phyloP scores from a whole-genome alignment of 1,140 invertebrate species.

The Brachionus plicatilis region DNA sequence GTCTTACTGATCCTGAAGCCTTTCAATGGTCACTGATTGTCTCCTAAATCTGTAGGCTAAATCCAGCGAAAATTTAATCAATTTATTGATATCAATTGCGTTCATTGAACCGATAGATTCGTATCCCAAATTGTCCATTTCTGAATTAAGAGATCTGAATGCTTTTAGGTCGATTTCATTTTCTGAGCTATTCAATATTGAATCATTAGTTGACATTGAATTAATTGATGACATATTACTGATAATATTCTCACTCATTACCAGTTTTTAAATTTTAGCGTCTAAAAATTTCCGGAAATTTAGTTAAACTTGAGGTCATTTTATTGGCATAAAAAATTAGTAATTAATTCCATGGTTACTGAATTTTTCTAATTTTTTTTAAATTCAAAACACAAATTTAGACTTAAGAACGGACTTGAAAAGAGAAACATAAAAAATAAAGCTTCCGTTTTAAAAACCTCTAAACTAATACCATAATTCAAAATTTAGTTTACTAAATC shows the following conservation, averaged over 20 bases:
- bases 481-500: too few relatives aligned
- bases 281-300: background rate
- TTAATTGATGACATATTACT: background rate
- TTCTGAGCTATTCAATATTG: background rate
- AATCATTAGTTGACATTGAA: background rate
- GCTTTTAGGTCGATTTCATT: background rate
- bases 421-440: background rate
- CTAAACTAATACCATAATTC: too few relatives aligned
- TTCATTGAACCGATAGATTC: background rate
- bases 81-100: background rate
- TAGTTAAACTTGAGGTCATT: background rate
- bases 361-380: background rate
- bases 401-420: background rate
- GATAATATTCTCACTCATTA: background rate
- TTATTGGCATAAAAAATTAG: background rate
- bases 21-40: slow-evolving; percentile 9
- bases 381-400: background rate
- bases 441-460: too few relatives aligned
- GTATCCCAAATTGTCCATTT: background rate
- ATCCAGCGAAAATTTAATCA: background rate
- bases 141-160: background rate
- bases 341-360: background rate
- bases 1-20: background rate
- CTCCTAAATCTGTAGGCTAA: background rate
- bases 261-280: background rate